These are phyloP conservation scores for Coreius guichenoti DNA, from an alignment of 2,797 vertebrate species.

Conservation along the genomic window DNA sequence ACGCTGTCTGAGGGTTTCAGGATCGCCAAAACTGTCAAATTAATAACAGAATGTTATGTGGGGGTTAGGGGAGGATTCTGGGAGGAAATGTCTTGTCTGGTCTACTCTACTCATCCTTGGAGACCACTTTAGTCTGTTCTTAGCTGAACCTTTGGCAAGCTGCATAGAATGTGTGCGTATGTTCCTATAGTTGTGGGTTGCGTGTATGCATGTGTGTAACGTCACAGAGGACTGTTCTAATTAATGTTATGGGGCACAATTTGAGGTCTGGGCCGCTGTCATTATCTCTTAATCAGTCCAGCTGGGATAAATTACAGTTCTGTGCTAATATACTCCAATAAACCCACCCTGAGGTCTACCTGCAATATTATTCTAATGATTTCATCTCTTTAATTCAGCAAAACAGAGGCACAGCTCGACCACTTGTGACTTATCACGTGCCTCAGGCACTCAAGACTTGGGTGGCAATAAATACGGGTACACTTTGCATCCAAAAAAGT, in stretches of 20 bases:
- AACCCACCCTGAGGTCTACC: constrained; percentile 68
- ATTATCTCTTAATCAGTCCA: constrained; percentile 61
- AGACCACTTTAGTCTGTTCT: constrained; percentile 46
- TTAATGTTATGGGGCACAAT: constrained; percentile 19
- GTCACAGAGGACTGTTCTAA: constrained; percentile 2
- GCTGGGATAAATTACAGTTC: constrained; percentile 70
- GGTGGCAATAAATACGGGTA: constrained; percentile 2
- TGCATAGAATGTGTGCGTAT: constrained; percentile 26
- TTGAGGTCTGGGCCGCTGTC: constrained; percentile 35
- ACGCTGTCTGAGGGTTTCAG: neutral
- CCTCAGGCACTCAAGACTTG: neutral
- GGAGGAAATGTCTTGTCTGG: constrained; percentile 46
- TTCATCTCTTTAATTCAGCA: constrained; percentile 66
- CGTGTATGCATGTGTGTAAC: constrained; percentile 2
- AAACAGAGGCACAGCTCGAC: constrained; percentile 51
- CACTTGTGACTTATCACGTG: constrained; percentile 29
- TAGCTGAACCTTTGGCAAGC: constrained; percentile 48
- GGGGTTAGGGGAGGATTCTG: constrained; percentile 28
- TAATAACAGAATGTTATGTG: constrained; percentile 22
- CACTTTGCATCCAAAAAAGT: neutral
- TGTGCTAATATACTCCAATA: constrained; percentile 69
- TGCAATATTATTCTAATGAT: constrained; percentile 73
- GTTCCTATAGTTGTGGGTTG: constrained; percentile 40
- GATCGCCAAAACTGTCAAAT: neutral
- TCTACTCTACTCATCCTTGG: constrained; percentile 48